phyloP scores from a whole-genome alignment of 2,888 invertebrate genomes.

The Hyalella azteca region DNA sequence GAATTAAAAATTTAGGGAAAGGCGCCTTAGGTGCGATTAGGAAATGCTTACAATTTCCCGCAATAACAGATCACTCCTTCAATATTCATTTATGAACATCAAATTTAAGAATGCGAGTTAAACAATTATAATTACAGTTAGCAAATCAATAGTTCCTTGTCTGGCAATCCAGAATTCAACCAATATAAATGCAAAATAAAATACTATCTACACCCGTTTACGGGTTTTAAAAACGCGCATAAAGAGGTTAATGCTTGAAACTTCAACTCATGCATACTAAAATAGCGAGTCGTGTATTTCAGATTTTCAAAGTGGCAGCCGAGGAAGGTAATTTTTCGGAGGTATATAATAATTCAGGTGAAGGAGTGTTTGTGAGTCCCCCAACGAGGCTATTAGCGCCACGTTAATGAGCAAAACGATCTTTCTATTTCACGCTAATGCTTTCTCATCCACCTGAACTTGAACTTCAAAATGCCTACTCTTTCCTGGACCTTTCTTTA shows the following conservation, averaged over 20 bases:
- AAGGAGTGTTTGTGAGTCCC: neutral
- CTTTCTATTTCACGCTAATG: conserved; percentile 10
- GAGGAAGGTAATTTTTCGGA: neutral
- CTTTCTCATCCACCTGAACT: neutral
- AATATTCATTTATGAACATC: too few species aligned
- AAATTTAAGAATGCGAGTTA: too few species aligned
- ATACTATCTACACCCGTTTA: too few species aligned
- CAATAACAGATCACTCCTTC: too few species aligned
- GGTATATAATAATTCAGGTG: neutral
- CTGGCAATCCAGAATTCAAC: too few species aligned
- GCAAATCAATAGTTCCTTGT: too few species aligned
- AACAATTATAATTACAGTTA: too few species aligned
- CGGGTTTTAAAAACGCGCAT: too few species aligned
- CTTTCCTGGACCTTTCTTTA: neutral
- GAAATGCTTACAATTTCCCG: too few species aligned
- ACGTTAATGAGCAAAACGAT: neutral
- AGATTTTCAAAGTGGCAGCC: neutral
- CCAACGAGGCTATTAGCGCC: conserved; percentile 10
- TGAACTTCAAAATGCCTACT: neutral
- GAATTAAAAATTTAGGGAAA: conserved; percentile 11
- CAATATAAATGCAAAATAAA: too few species aligned
- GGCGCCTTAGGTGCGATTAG: too few species aligned
- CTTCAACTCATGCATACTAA: conserved; percentile 18
- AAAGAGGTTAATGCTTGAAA: too few species aligned
- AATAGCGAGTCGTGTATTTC: neutral